Conservation (phyloP, 1,140 invertebrate species). For the Habropoda laboriosa region DNA sequence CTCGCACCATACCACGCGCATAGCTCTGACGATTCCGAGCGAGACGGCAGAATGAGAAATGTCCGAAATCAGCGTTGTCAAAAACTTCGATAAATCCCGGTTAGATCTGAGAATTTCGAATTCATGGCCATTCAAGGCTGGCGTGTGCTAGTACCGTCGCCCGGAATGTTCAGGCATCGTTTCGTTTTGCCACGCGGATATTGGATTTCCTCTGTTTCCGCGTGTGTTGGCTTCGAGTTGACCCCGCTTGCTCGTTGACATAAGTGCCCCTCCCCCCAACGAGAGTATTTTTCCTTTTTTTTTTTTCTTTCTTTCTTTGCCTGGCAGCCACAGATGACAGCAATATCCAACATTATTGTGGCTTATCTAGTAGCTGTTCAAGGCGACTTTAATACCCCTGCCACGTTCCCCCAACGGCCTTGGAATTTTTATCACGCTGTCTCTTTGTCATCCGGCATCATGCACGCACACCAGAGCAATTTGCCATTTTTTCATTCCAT, state of each 20-base stretch:
- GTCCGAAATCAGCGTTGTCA: constrained; percentile 22
- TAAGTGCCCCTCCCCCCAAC: background rate
- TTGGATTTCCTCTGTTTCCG: constrained; percentile 47
- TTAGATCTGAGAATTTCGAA: constrained; percentile 20
- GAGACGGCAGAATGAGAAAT: background rate
- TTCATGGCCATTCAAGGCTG: constrained; percentile 18
- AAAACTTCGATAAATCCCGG: constrained; percentile 34
- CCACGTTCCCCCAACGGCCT: background rate
- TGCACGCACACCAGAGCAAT: background rate
- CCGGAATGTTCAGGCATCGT: constrained; percentile 29
- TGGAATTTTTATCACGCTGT: constrained; percentile 17
- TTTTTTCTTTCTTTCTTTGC: background rate
- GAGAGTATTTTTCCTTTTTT: too few relatives aligned
- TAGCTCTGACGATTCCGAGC: background rate
- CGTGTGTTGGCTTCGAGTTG: constrained; percentile 17
- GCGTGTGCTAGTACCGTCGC: background rate
- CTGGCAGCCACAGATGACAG: background rate
- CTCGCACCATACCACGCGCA: too few relatives aligned
- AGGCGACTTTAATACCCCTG: constrained; percentile 8
- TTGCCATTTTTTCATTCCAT: background rate
- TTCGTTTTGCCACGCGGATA: constrained; percentile 41
- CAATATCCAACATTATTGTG: constrained; percentile 15
- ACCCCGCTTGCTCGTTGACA: constrained; percentile 17
- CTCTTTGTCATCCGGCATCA: background rate
- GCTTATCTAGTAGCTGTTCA: background rate